These are phyloP conservation scores for Oryzaephilus surinamensis DNA, from an alignment of 1,140 invertebrate genomes.

Conservation along the genomic window DNA sequence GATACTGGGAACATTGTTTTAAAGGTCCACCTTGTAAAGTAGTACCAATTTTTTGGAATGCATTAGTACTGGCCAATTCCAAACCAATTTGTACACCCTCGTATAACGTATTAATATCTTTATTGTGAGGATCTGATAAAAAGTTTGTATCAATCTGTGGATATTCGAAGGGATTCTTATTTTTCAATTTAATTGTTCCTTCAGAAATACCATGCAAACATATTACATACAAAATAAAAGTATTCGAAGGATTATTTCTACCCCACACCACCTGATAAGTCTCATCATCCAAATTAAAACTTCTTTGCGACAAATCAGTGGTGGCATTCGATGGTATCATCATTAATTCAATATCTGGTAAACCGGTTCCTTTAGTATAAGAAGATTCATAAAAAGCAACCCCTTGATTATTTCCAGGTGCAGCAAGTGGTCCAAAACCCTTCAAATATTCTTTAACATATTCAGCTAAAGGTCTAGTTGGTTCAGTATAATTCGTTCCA, in stretches of 20 bases:
- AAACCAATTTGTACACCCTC: slow-evolving; percentile 36
- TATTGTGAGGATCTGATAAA: slow-evolving; percentile 51
- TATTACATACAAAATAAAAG: slow-evolving; percentile 13
- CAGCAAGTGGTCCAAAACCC: slow-evolving; percentile 63
- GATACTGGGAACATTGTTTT: slow-evolving; percentile 42
- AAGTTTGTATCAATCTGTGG: slow-evolving; percentile 74
- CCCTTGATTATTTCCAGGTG: slow-evolving; percentile 57
- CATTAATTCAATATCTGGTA: slow-evolving; percentile 20
- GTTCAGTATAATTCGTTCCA: slow-evolving; percentile 7
- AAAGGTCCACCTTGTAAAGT: slow-evolving; percentile 48
- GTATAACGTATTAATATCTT: slow-evolving; percentile 43
- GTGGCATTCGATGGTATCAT: slow-evolving; percentile 12
- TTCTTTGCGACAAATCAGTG: slow-evolving; percentile 10
- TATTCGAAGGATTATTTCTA: slow-evolving; percentile 7
- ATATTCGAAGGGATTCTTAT: slow-evolving; percentile 58
- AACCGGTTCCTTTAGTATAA: slow-evolving; percentile 5
- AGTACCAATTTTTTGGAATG: slow-evolving; percentile 47
- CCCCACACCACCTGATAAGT: slow-evolving; percentile 17
- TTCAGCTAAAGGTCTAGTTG: not conserved
- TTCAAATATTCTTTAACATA: slow-evolving; percentile 4
- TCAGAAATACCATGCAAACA: slow-evolving; percentile 57
- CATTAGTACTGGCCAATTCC: slow-evolving; percentile 43
- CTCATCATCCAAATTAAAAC: slow-evolving; percentile 14
- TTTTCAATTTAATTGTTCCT: slow-evolving; percentile 56
- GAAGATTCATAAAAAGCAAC: slow-evolving; percentile 12